Evolutionary conservation across 2,888 invertebrate species (phyloP).

Genomic region (Polietes domitor): DNA sequence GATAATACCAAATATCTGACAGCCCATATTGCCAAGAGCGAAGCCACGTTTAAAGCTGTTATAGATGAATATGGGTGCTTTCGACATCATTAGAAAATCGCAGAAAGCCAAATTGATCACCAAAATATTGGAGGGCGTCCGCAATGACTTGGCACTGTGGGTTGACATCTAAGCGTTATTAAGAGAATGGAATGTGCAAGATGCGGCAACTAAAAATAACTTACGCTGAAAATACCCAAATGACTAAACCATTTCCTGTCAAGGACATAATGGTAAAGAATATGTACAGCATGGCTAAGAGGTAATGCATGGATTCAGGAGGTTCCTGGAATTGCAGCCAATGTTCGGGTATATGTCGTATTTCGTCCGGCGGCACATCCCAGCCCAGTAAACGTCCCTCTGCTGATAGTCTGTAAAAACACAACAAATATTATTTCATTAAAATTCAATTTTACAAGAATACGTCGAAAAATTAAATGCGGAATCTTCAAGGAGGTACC

Average conservation of each 20-base stretch:
- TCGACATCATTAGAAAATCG: constrained; percentile 94
- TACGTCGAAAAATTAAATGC: no score
- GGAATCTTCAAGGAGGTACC: no score
- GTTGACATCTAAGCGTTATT: neutral
- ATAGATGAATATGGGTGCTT: constrained; percentile 86
- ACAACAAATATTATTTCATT: neutral
- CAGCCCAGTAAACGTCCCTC: constrained; percentile 85
- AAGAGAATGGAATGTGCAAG: neutral
- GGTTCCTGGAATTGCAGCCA: constrained; percentile 91
- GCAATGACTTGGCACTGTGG: constrained; percentile 77
- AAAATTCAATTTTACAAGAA: neutral
- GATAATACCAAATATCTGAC: constrained; percentile 88
- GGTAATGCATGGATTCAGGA: constrained; percentile 90
- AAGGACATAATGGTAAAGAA: constrained; percentile 88
- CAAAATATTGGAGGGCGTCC: constrained; percentile 89
- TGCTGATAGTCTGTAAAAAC: constrained; percentile 68
- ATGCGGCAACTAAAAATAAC: constrained; percentile 42
- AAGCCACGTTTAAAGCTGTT: constrained; percentile 91
- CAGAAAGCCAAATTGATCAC: constrained; percentile 91
- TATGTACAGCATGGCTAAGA: constrained; percentile 89
- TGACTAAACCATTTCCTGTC: constrained; percentile 91
- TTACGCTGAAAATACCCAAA: constrained; percentile 87
- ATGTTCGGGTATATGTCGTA: constrained; percentile 89
- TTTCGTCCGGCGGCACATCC: constrained; percentile 89
- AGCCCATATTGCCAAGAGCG: constrained; percentile 87